Conservation (phyloP, 92 coral and sea anemone species). For the Phymanthus crucifer region DNA sequence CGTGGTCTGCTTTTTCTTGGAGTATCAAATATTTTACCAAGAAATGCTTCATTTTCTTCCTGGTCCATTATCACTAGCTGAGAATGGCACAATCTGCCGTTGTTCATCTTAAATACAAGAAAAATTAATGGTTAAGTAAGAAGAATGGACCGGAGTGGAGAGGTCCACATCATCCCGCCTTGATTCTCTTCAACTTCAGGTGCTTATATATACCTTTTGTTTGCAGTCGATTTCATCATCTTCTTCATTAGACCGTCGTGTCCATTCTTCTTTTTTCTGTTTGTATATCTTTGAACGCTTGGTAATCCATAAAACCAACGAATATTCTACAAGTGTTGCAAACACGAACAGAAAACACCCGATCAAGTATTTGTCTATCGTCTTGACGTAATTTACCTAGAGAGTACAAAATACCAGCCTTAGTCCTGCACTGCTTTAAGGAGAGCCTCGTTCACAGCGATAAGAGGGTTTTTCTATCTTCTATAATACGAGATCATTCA, state of each 20-base stretch:
- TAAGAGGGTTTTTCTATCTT: too few relatives aligned
- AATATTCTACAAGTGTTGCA: constrained; percentile 85
- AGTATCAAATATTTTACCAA: background rate
- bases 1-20: background rate
- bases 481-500: too few relatives aligned
- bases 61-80: constrained; percentile 53
- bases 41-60: constrained; percentile 22
- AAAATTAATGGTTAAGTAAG: too few relatives aligned
- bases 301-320: constrained; percentile 75
- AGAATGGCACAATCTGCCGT: constrained; percentile 28
- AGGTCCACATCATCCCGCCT: too few relatives aligned
- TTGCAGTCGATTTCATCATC: background rate
- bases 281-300: constrained; percentile 53
- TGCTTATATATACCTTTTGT: background rate
- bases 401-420: too few relatives aligned
- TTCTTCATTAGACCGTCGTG: constrained; percentile 17
- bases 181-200: background rate
- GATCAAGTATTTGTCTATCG: constrained; percentile 89
- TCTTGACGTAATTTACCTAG: constrained; percentile 96
- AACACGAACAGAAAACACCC: constrained; percentile 97
- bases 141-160: too few relatives aligned
- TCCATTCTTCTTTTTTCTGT: constrained; percentile 34
- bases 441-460: too few relatives aligned
- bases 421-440: too few relatives aligned
- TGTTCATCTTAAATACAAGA: constrained; percentile 2